Evolutionary conservation across 2,113 vertebrate species (phyloP), one percentile per base, ranked within the genome.

Genomic region (Mormyrus iriodes): DNA sequence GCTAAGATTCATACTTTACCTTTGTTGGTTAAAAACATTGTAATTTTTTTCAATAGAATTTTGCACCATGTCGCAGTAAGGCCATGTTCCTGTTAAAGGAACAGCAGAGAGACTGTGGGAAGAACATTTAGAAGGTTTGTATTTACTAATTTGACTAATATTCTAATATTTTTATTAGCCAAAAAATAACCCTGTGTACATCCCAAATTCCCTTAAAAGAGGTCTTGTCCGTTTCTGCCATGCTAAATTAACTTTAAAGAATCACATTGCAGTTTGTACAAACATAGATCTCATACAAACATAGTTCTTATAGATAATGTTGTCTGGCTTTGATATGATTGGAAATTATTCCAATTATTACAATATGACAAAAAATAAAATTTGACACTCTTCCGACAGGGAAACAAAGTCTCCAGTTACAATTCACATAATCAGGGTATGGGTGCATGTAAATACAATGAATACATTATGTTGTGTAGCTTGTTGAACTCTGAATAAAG

Each of bases 141-240:
- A 53, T 86, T 86, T 86, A 53, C 12, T 51, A 48, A 19, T 48
- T 31, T 48, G 2, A 51, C 19, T 53, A 42, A 79, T 55, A 86
- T 55, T 53, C 12, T 86, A 51, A n/a, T 85, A 86, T 46, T 86
- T 86, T 86, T 86, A 86, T 42, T 39, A 86, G 27, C 9, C 8
- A 39, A 27, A 86, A 31, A 86, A 8, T 42, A 55, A 52, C 51
- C 48, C 10, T 86, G 44, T 86, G 39, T 10, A 12, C 83, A 85
- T 46, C 7, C 82, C 44, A 84, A 24, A 49, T 85, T 52, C 27
- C 48, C 51, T 3, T 86, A 53, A 86, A 86, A 31, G 69, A 15
- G 4, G 69, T 35, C 8, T 73, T 39, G 31, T 76, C 15, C 31
- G 3, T 1, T 35, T 86, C 42, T 2, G 3, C 15, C 2, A 1